These are phyloP conservation scores for Mixornis gularis DNA, from an alignment of 2,113 vertebrate genomes.

Conservation along the genomic window DNA sequence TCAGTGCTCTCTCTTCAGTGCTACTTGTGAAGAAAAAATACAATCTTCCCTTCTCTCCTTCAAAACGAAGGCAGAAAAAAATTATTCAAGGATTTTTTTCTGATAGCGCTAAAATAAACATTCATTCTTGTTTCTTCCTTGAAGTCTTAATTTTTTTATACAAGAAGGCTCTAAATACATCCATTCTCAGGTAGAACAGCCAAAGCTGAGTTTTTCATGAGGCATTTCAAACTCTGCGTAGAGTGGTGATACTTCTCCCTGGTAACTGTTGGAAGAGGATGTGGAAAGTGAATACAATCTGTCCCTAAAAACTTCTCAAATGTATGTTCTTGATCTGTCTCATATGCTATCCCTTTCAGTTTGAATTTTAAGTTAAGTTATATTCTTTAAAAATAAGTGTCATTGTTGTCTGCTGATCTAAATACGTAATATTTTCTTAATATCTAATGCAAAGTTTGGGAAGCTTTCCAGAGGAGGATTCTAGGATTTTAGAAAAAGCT, in stretches of 20 bases:
- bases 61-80: neutral
- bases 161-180: neutral
- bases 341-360: neutral
- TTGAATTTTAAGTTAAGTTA: neutral
- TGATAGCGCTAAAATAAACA: neutral
- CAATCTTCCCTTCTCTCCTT: neutral
- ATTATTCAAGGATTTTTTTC: neutral
- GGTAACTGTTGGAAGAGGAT: neutral
- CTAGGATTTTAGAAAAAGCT: neutral
- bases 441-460: neutral
- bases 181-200: neutral
- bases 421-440: neutral
- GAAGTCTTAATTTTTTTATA: neutral
- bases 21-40: neutral
- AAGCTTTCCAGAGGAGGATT: neutral
- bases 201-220: neutral
- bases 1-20: neutral
- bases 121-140: neutral
- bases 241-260: neutral
- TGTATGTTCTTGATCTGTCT: neutral
- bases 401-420: neutral
- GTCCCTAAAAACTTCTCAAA: neutral
- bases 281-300: neutral
- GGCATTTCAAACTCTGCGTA: neutral
- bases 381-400: neutral